phyloP scores from a whole-genome alignment of 37 sponge, comb jelly and placozoan genomes.

The Mnemiopsis leidyi region DNA sequence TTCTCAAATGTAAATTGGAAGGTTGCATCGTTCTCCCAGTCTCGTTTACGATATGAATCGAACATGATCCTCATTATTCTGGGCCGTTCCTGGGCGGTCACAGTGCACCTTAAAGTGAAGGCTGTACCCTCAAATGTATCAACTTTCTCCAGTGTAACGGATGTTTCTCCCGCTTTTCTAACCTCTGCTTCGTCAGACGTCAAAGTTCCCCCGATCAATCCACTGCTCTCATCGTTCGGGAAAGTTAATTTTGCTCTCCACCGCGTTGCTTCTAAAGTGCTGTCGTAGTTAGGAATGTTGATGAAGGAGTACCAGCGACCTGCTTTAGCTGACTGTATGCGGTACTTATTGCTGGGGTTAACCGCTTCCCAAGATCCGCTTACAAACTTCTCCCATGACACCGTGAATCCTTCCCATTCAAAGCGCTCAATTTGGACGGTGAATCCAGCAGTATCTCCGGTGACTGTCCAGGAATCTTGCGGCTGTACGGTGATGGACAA shows the following conservation, averaged over 20 bases:
- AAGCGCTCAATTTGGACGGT: background rate
- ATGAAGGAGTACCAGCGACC: background rate
- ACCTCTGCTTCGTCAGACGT: background rate
- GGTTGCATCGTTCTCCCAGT: background rate
- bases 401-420: background rate
- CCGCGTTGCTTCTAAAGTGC: background rate
- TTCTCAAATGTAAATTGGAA: background rate
- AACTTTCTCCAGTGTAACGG: background rate
- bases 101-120: background rate
- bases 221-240: background rate
- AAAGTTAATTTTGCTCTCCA: conserved; percentile 22
- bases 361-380: background rate
- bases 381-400: background rate
- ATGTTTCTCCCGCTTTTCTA: background rate
- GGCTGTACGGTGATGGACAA: background rate
- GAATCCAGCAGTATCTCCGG: background rate
- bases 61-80: background rate
- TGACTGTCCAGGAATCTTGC: background rate
- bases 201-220: background rate
- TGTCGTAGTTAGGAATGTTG: background rate
- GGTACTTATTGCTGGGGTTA: background rate
- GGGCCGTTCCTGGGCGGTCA: background rate
- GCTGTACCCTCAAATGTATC: background rate
- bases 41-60: background rate
- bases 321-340: background rate